Evolutionary conservation across 2,888 invertebrate genomes (phyloP).

Genomic region (Auanema sp.): DNA sequence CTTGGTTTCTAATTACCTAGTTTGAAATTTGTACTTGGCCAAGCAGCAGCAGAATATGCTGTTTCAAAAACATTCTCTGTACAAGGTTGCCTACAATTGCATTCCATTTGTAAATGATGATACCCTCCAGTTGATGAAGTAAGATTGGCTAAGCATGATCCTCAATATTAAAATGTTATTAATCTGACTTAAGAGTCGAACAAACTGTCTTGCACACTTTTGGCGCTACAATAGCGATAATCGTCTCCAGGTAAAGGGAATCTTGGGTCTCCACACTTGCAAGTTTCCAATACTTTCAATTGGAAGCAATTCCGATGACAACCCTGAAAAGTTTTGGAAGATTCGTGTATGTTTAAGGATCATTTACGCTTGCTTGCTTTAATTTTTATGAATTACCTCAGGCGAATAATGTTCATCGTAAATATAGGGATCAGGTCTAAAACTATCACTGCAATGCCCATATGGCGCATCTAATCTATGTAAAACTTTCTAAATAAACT

Average conservation of each 20-base stretch:
- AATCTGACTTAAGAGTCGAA: conserved; percentile 2
- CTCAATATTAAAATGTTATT: conserved; percentile 27
- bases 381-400: too few relatives aligned
- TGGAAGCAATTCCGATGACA: conserved; percentile 64
- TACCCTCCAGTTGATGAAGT: conserved; percentile 58
- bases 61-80: conserved; percentile 63
- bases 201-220: conserved; percentile 42
- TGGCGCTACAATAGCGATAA: conserved; percentile 51
- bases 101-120: conserved; percentile 56
- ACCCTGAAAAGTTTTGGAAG: conserved; percentile 48
- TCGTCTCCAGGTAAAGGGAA: conserved; percentile 59
- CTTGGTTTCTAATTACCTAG: conserved; percentile 37
- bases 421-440: conserved; percentile 61
- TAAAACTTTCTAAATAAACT: conserved; percentile 57
- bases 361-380: too few relatives aligned
- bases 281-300: conserved; percentile 55
- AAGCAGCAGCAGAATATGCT: conserved; percentile 63
- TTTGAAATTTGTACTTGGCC: conserved; percentile 63
- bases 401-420: conserved; percentile 63
- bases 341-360: too few relatives aligned
- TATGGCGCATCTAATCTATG: conserved; percentile 61
- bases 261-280: conserved; percentile 63
- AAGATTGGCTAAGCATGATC: conserved; percentile 53
- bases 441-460: conserved; percentile 61
- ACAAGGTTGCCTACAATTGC: conserved; percentile 50